These are phyloP conservation scores for Aricia artaxerxes DNA, from an alignment of 2,888 invertebrate genomes.

Conservation along the genomic window DNA sequence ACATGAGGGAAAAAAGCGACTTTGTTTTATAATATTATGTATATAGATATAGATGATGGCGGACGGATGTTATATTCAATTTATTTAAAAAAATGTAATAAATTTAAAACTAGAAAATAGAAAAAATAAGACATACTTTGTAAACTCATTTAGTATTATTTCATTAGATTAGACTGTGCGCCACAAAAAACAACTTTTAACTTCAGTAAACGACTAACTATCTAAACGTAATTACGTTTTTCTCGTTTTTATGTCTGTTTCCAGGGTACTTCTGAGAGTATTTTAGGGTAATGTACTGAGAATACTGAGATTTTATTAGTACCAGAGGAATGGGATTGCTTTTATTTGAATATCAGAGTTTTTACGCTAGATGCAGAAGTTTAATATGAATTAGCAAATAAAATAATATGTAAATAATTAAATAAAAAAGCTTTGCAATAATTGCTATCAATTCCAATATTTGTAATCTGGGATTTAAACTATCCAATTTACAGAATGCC, in stretches of 20 bases:
- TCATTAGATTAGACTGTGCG: background rate
- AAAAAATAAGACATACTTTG: background rate
- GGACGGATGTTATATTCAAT: too few species aligned
- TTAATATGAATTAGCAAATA: background rate
- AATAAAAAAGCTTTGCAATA: too few species aligned
- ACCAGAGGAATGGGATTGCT: conserved; percentile 34
- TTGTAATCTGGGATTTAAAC: too few species aligned
- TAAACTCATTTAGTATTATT: background rate
- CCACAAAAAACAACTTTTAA: conserved; percentile 27
- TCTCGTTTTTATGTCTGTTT: conserved; percentile 52
- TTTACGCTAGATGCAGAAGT: background rate
- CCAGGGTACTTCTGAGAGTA: conserved; percentile 47
- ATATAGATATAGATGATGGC: too few species aligned
- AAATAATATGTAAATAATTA: background rate
- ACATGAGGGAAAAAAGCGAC: too few species aligned
- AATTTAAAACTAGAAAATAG: background rate
- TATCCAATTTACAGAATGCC: too few species aligned
- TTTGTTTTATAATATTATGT: too few species aligned
- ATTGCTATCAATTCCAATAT: too few species aligned
- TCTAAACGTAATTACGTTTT: conserved; percentile 57
- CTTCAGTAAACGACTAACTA: conserved; percentile 41
- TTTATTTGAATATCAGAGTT: background rate
- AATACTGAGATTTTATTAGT: conserved; percentile 48
- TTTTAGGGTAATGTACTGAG: conserved; percentile 48
- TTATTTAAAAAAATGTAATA: too few species aligned